phyloP scores from a whole-genome alignment of 2,797 vertebrate genomes.

The Gymnothorax javanicus region DNA sequence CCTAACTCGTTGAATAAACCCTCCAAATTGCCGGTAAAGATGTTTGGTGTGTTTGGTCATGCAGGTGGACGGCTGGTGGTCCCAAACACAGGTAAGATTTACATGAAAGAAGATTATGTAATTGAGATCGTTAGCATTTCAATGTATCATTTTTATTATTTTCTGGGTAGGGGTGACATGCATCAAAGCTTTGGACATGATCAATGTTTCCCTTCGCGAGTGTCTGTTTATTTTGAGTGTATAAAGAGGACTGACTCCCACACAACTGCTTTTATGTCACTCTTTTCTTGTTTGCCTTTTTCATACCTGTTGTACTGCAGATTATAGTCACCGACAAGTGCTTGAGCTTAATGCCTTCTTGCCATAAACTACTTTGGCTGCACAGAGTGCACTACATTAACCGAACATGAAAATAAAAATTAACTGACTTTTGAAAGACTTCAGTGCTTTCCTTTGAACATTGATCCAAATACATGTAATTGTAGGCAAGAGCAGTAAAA shows the following conservation, averaged over 20 bases:
- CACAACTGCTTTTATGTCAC: neutral
- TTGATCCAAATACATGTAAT: neutral
- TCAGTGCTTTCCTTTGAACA: neutral
- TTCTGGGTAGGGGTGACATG: neutral
- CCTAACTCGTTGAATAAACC: constrained; percentile 73
- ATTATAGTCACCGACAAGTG: neutral
- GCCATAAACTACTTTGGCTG: neutral
- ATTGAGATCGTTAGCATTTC: neutral
- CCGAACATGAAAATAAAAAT: neutral
- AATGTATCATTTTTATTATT: neutral
- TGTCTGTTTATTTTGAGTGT: neutral
- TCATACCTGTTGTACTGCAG: neutral
- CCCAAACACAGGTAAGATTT: constrained; percentile 85
- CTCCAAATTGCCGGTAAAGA: constrained; percentile 74
- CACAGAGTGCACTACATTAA: neutral
- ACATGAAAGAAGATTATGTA: neutral
- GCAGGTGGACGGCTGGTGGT: constrained; percentile 87
- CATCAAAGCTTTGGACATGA: neutral
- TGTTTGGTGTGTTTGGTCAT: constrained; percentile 82
- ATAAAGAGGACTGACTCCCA: neutral
- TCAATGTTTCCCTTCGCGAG: neutral
- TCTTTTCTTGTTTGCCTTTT: neutral
- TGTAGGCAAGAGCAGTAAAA: neutral
- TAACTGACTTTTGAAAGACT: neutral
- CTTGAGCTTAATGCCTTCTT: neutral